Evolutionary conservation across 2,888 invertebrate genomes (phyloP).

Genomic region (Drosophila pseudotalamancana): DNA sequence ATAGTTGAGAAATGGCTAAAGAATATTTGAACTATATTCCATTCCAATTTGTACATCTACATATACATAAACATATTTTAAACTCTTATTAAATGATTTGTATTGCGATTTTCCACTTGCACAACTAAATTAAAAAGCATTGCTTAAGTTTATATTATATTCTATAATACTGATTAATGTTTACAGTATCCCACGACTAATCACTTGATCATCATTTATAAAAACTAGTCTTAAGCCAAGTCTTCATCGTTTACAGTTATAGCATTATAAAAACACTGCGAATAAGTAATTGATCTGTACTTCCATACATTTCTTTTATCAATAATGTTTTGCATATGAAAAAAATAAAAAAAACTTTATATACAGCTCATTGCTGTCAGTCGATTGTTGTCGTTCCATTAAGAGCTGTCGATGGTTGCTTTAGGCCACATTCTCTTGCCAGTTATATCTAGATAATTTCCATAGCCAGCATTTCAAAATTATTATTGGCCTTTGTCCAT

Average conservation of each 20-base stretch:
- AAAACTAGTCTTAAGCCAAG: background rate
- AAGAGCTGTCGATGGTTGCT: constrained; percentile 1
- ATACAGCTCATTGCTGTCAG: background rate
- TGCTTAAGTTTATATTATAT: no score
- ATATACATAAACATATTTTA: no score
- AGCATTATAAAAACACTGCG: background rate
- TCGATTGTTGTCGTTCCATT: constrained; percentile 14
- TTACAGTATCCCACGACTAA: no score
- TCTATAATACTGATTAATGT: no score
- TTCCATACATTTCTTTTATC: background rate
- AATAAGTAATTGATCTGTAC: background rate
- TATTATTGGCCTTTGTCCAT: constrained; percentile 8
- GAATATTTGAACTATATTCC: no score
- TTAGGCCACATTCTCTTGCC: constrained; percentile 15
- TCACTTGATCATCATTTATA: background rate
- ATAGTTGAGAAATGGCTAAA: no score
- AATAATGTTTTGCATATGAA: constrained; percentile 20
- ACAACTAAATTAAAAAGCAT: no score
- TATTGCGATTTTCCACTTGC: no score
- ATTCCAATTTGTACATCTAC: no score
- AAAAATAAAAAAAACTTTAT: constrained; percentile 1
- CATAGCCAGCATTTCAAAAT: constrained; percentile 11
- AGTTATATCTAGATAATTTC: constrained; percentile 30
- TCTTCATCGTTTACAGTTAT: background rate
- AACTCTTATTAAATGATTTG: no score